Percentiles rank a stretch among this genome's conserved stretches.
These are phyloP conservation scores for Acanthornis magna DNA, from an alignment of 2,797 vertebrate species.

Conservation along the genomic window DNA sequence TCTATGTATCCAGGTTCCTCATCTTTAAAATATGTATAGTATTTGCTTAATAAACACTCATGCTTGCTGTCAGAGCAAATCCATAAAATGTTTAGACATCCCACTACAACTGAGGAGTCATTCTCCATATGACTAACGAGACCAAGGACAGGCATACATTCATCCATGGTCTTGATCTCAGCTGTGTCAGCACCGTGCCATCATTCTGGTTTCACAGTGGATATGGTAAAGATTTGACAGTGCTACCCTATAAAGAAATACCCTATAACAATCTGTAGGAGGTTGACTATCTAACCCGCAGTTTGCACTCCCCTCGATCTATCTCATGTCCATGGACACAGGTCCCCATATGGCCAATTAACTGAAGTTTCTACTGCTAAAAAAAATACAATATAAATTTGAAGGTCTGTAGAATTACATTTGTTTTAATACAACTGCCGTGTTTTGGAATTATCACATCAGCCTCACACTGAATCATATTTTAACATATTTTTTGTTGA, in stretches of 20 bases:
- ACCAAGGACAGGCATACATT: background rate
- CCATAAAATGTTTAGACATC: background rate
- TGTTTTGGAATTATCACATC: background rate
- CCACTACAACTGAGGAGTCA: background rate
- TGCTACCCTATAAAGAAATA: background rate
- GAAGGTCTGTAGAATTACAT: background rate
- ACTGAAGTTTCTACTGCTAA: background rate
- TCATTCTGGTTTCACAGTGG: background rate
- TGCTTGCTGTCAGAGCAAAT: background rate
- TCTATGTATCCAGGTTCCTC: background rate
- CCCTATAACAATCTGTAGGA: background rate
- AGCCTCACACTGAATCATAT: background rate
- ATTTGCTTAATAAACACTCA: background rate
- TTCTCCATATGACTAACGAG: background rate
- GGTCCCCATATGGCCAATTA: background rate
- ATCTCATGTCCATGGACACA: background rate
- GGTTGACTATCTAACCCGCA: background rate
- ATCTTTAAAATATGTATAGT: background rate
- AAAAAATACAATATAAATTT: background rate
- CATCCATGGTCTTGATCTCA: background rate
- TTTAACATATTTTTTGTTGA: background rate
- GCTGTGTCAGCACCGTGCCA: background rate
- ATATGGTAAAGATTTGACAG: background rate
- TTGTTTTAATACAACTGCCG: background rate
- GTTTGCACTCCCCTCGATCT: background rate